Evolutionary conservation across 2,113 vertebrate species (phyloP).

Genomic region (Heptranchias perlo): DNA sequence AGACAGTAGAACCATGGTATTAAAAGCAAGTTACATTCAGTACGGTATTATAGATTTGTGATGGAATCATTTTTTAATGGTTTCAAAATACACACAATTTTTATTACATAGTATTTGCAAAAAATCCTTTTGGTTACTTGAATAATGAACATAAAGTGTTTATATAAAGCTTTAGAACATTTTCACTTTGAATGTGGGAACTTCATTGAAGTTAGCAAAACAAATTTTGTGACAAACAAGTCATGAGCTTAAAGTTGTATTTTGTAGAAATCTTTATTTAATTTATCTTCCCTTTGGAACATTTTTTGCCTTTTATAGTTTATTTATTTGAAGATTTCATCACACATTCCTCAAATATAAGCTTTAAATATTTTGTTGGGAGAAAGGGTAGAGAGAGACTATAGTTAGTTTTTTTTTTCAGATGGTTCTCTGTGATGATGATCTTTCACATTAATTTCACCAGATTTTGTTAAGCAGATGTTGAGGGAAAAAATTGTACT

Average conservation of each 20-base stretch:
- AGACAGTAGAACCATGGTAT: neutral
- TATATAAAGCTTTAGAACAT: neutral
- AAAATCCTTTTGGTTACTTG: neutral
- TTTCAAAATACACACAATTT: neutral
- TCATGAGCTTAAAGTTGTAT: neutral
- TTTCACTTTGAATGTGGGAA: neutral
- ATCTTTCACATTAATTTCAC: neutral
- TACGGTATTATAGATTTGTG: neutral
- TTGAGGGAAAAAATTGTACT: too few relatives aligned
- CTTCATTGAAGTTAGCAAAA: neutral
- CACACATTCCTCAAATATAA: neutral
- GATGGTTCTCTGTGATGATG: neutral
- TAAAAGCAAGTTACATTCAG: neutral
- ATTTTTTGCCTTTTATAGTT: neutral
- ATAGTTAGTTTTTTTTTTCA: neutral
- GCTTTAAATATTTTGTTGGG: neutral
- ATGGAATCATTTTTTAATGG: neutral
- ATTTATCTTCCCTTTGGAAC: neutral
- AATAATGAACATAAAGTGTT: neutral
- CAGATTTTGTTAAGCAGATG: neutral
- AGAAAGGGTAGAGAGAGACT: neutral
- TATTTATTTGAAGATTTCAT: neutral
- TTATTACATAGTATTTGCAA: neutral
- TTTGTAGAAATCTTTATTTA: neutral
- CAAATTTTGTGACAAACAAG: neutral